A percentile compares a stretch with the other conserved stretches of the same genome.
Evolutionary conservation across 1,140 invertebrate species (phyloP).

Genomic region (Drosophila truncata): DNA sequence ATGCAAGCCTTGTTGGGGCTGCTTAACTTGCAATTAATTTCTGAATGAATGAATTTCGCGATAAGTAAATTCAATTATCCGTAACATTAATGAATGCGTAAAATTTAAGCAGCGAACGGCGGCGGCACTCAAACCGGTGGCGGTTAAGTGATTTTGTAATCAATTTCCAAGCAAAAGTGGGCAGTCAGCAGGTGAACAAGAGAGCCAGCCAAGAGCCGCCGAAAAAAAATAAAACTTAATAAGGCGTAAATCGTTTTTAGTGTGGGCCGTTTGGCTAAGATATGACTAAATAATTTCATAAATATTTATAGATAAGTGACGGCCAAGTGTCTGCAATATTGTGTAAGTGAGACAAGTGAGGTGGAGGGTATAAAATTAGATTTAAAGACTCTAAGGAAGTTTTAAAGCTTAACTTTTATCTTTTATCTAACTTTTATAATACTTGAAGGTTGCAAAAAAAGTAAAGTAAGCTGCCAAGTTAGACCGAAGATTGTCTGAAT

Average conservation of each 20-base stretch:
- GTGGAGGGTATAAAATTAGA: not conserved
- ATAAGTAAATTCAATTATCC: slow-evolving; percentile 84
- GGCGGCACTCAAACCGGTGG: slow-evolving; percentile 46
- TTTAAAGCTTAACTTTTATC: not conserved
- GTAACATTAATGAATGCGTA: slow-evolving; percentile 81
- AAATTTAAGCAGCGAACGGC: slow-evolving; percentile 71
- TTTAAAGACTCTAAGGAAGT: not conserved
- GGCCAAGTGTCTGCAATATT: not conserved
- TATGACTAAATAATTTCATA: slow-evolving; percentile 75
- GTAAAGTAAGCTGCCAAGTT: not conserved
- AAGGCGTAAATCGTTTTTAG: slow-evolving; percentile 65
- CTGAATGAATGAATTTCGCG: slow-evolving; percentile 77
- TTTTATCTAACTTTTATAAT: too few relatives aligned
- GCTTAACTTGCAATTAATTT: slow-evolving; percentile 65
- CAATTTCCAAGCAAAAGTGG: slow-evolving; percentile 58
- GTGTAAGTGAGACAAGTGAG: slow-evolving; percentile 21
- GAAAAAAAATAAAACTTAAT: slow-evolving; percentile 37
- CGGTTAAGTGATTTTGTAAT: slow-evolving; percentile 72
- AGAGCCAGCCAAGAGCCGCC: slow-evolving; percentile 4
- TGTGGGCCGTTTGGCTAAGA: slow-evolving; percentile 63
- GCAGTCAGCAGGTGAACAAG: slow-evolving; percentile 27
- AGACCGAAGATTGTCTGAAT: not conserved
- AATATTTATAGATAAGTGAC: slow-evolving; percentile 67
- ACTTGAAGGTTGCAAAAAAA: not conserved
- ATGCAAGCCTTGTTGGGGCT: slow-evolving; percentile 15